A percentile compares a stretch with the other conserved stretches of the same genome.
These are phyloP conservation scores for Odontamblyopus lacepedii DNA, from an alignment of 2,797 vertebrate genomes.

Conservation along the genomic window DNA sequence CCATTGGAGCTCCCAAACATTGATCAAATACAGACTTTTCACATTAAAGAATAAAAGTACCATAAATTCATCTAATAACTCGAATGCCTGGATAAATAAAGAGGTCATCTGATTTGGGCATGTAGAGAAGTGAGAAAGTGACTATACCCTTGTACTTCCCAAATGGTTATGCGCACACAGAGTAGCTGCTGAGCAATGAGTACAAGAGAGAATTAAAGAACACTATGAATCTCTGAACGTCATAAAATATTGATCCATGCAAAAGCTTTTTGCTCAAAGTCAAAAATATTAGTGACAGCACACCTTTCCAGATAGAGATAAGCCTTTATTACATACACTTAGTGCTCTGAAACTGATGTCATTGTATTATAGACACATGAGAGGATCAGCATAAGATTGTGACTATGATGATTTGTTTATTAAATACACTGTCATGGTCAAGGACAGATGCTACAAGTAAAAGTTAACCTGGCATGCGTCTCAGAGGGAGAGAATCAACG, in stretches of 20 bases:
- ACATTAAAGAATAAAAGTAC: not conserved
- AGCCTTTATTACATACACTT: slow-evolving; percentile 11
- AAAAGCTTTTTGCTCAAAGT: slow-evolving; percentile 12
- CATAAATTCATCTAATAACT: not conserved
- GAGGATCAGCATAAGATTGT: not conserved
- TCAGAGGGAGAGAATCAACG: slow-evolving; percentile 27
- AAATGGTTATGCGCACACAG: not conserved
- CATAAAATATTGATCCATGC: slow-evolving; percentile 19
- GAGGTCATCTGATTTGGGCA: not conserved
- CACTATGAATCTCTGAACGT: slow-evolving; percentile 18
- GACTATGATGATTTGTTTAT: slow-evolving; percentile 10
- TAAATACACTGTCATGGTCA: slow-evolving; percentile 38
- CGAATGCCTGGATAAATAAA: not conserved
- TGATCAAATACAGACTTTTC: not conserved
- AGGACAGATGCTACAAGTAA: slow-evolving; percentile 43
- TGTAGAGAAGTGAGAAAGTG: not conserved
- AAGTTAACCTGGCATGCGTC: slow-evolving; percentile 40
- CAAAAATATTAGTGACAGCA: slow-evolving; percentile 10
- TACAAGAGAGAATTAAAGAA: slow-evolving; percentile 16
- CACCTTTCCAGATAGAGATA: slow-evolving; percentile 1
- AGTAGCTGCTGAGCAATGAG: not conserved
- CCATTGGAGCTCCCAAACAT: not conserved
- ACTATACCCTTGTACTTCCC: not conserved
- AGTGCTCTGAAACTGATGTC: not conserved
- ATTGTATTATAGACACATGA: not conserved